A percentile compares a stretch with the other conserved stretches of the same genome.
phyloP scores from a whole-genome alignment of 2,797 vertebrate genomes.

The Streptopelia turtur region DNA sequence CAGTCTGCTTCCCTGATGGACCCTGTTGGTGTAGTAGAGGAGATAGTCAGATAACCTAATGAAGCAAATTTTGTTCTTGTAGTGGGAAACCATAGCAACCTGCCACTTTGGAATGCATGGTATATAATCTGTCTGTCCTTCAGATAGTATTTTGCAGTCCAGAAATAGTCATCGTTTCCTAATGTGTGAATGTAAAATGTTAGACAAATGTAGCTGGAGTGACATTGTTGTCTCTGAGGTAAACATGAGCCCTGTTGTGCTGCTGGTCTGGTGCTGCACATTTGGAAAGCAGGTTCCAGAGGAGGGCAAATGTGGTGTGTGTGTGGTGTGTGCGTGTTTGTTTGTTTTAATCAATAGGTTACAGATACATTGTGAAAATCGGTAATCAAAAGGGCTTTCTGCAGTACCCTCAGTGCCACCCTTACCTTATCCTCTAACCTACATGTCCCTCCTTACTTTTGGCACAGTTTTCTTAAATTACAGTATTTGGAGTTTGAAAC shows the following conservation, averaged over 20 bases:
- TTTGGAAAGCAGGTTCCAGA: neutral
- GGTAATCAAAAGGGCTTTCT: neutral
- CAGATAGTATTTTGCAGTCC: constrained; percentile 64
- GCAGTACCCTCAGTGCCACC: neutral
- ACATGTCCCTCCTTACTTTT: neutral
- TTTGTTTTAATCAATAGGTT: neutral
- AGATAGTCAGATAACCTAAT: constrained; percentile 58
- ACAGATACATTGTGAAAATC: neutral
- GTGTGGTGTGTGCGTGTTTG: no score
- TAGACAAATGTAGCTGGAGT: constrained; percentile 30
- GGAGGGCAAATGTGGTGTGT: neutral
- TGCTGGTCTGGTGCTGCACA: neutral
- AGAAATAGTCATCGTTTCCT: constrained; percentile 69
- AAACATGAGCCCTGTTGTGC: neutral
- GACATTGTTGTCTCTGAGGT: constrained; percentile 6
- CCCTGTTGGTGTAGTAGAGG: constrained; percentile 21
- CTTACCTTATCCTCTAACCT: neutral
- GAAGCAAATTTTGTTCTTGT: constrained; percentile 58
- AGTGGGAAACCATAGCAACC: constrained; percentile 77
- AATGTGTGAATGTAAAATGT: constrained; percentile 64
- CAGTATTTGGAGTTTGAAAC: neutral
- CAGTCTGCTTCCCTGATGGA: constrained; percentile 2
- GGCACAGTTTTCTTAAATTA: neutral
- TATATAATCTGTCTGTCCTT: constrained; percentile 75
- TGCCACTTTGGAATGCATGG: constrained; percentile 57